phyloP scores from a whole-genome alignment of 2,797 vertebrate genomes.

The Rhinella marina region DNA sequence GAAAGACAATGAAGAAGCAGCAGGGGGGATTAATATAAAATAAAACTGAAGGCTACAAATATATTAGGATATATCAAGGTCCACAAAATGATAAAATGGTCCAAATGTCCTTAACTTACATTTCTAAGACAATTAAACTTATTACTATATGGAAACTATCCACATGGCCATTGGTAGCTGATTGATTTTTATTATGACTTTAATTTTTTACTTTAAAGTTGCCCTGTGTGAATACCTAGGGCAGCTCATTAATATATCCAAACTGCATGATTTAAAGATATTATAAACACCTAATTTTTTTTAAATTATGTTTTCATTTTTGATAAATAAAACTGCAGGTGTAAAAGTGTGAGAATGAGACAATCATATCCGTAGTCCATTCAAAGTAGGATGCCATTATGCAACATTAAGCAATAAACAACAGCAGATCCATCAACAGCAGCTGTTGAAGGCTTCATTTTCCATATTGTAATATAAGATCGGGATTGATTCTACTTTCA shows the following conservation, averaged over 20 bases:
- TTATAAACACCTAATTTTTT: background rate
- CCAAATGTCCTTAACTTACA: background rate
- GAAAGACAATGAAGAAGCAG: background rate
- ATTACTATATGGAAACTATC: too few species aligned
- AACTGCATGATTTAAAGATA: too few species aligned
- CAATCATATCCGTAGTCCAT: background rate
- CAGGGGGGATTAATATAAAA: background rate
- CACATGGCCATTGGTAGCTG: too few species aligned
- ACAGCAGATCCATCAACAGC: background rate
- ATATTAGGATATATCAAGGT: background rate
- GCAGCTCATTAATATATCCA: too few species aligned
- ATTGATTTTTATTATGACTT: too few species aligned
- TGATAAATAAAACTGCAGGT: background rate
- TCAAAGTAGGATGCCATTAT: background rate
- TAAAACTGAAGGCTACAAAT: background rate
- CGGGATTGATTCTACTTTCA: background rate
- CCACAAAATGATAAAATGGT: background rate
- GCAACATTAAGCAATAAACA: background rate
- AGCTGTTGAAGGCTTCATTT: background rate
- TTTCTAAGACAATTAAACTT: too few species aligned
- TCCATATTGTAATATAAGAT: background rate
- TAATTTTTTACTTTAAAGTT: too few species aligned
- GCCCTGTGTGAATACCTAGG: too few species aligned
- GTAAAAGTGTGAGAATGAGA: background rate
- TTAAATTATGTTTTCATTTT: background rate